Evolutionary conservation across 2,113 vertebrate species (phyloP), one percentile per base, ranked within the genome.

Genomic region (Tychaedon coryphoeus): DNA sequence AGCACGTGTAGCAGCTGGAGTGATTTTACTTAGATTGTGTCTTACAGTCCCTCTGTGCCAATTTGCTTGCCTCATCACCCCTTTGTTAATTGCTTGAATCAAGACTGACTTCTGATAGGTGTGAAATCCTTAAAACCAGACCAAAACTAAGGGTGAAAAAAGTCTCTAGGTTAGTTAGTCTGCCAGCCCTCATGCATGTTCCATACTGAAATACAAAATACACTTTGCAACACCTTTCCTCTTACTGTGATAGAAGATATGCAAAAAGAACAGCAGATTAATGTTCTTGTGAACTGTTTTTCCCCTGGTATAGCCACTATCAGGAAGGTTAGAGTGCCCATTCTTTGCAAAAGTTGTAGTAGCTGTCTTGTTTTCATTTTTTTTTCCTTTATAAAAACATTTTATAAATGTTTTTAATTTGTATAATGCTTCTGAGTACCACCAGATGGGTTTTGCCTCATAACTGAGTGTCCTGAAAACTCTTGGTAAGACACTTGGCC

Each of bases 31-130:
- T 80, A 74, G 45, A 48, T 71, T 71, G 73, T 92, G 69, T 86
- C 53, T 83, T 90, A 90, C 72, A 84, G 93, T 93, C 78, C 90
- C 91, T 80, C 53, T 88, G 90, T 94, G 93, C 56, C 88, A 84
- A 45, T 94, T 82, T 80, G 6, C 79, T 88, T 96, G 72, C 88
- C 36, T 96, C 75, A 90, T 94, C n/a, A 34, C 57, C 84, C 42
- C 36, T 94, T 90, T 64, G 50, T 91, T 96, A 93, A 93, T 94
- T 88, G n/a, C 90, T 65, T 50, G 65, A 86, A 83, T 90, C 57
- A 57, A 60, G 65, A 34, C 65, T 88, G 72, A 64, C 34, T 75
- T 90, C 24, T 92, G 83, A 90, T 57, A 48, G 45, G 75, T 81
- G 65, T 79, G 81, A 92, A 88, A 70, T 90, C 71, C 67, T 61